These are phyloP conservation scores for Sebastes reedi DNA, from an alignment of 2,797 vertebrate species.

Conservation along the genomic window DNA sequence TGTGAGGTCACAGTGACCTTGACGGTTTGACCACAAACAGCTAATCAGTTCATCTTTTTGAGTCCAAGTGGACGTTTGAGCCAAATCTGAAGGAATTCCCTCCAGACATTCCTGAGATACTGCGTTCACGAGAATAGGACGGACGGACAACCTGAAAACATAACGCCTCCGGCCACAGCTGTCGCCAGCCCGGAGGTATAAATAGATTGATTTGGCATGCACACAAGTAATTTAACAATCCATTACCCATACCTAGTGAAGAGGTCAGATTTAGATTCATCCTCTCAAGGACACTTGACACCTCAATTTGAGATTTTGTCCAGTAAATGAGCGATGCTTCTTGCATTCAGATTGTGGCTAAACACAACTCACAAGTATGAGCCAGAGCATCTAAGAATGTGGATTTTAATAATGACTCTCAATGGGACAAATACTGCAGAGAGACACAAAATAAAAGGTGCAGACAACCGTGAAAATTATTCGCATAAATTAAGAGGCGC, in stretches of 20 bases:
- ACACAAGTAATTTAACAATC: slow-evolving; percentile 15
- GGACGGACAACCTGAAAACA: too few relatives aligned
- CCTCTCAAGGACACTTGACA: background rate
- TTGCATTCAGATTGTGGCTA: background rate
- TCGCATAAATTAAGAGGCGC: slow-evolving; percentile 5
- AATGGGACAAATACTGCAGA: slow-evolving; percentile 1
- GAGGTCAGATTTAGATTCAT: background rate
- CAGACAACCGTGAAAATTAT: slow-evolving; percentile 2
- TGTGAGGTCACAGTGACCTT: too few relatives aligned
- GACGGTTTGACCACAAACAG: background rate
- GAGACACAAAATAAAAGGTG: background rate
- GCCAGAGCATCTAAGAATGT: background rate
- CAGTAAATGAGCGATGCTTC: background rate
- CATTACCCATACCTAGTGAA: background rate
- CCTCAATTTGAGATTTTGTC: slow-evolving; percentile 11
- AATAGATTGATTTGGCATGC: background rate
- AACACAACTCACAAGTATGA: background rate
- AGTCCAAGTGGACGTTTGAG: too few relatives aligned
- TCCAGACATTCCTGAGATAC: too few relatives aligned
- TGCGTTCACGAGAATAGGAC: too few relatives aligned
- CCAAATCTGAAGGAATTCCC: too few relatives aligned
- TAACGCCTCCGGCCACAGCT: too few relatives aligned
- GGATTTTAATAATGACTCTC: slow-evolving; percentile 11
- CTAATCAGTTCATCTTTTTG: too few relatives aligned
- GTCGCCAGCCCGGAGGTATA: background rate